Base-by-base conservation (phyloP, 2,113 vertebrate species). In the Lates calcarifer region DNA sequence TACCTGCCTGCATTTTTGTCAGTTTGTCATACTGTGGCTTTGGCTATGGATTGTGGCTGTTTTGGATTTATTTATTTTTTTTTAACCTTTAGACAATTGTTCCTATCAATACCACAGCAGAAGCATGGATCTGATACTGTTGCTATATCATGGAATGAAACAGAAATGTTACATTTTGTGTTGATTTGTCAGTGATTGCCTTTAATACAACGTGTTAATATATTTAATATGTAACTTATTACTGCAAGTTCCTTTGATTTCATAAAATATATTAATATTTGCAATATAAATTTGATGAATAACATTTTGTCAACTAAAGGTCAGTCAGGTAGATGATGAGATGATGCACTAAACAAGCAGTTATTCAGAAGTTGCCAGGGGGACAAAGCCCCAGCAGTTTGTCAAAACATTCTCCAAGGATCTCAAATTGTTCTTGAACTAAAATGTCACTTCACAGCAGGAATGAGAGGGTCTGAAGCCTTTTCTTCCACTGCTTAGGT, bases 361-460 rank as follows among this genome's bases (percentile, higher is more conserved):
- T 18, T 75, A 63, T 3, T 55, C 37, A 33, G 77, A 45, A 26
- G 31, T 29, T 1, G 3, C n/a, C n/a, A 0, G 8, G 6, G 11
- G 10, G 13, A 24, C 58, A 14, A 17, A 39, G 60, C 24, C 56
- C 13, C 37, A 35, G 20, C 29, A 57, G 22, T 41, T 24, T 51
- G 9, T 78, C 35, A 62, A 24, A 68, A 56, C n/a, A 37, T 20
- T 55, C 11, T 63, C 24, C 8, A 6, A 35, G 14, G 31, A n/a
- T 56, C n/a, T 53, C 9, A 56, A 62, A 55, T 61, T 31, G 22
- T 51, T 58, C 9, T n/a, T 47, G 29, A 64, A 5, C 41, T 33
- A n/a, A 81, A 85, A 81, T 77, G 67, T 67, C 73, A 77, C 45
- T 53, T 85, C 53, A 55, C 60, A 81, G 73, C 60, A 67, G 63